Evolutionary conservation across 2,113 vertebrate genomes (phyloP).

Genomic region (Pollachius pollachius): DNA sequence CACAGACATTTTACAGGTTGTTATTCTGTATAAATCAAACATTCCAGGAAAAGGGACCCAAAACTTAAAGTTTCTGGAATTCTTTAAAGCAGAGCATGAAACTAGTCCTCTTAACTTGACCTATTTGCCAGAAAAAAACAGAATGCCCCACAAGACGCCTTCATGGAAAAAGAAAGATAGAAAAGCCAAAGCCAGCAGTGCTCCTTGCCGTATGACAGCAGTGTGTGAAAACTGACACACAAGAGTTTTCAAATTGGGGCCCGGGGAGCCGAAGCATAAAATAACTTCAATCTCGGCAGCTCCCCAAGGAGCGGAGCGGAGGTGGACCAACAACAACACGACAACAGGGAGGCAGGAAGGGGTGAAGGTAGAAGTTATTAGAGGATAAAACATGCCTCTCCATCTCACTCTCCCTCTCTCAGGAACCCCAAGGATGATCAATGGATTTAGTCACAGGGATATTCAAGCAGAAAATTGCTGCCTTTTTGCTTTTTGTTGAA

Average conservation of each 20-base stretch:
- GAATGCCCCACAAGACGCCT: slow-evolving; percentile 62
- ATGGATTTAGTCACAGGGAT: slow-evolving; percentile 99
- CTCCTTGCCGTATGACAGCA: slow-evolving; percentile 87
- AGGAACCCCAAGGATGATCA: slow-evolving; percentile 97
- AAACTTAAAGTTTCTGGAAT: slow-evolving; percentile 17
- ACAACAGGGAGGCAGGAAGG: slow-evolving; percentile 83
- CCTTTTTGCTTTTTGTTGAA: slow-evolving; percentile 92
- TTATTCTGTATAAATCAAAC: too few species aligned
- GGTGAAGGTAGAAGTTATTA: slow-evolving; percentile 99
- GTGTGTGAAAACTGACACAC: slow-evolving; percentile 98
- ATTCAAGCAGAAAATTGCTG: slow-evolving; percentile 99
- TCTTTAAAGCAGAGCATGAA: slow-evolving; percentile 33
- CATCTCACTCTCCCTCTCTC: slow-evolving; percentile 85
- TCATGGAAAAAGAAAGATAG: slow-evolving; percentile 41
- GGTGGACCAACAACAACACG: slow-evolving; percentile 93
- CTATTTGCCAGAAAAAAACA: slow-evolving; percentile 62
- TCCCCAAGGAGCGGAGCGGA: slow-evolving; percentile 90
- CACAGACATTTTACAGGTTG: neutral
- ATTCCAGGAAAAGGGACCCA: too few species aligned
- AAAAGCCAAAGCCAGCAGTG: slow-evolving; percentile 52
- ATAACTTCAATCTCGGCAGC: slow-evolving; percentile 97
- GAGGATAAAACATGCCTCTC: slow-evolving; percentile 96
- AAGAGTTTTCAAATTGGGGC: slow-evolving; percentile 98
- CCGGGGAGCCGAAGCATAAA: slow-evolving; percentile 96
- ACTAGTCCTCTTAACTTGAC: slow-evolving; percentile 55